These are phyloP conservation scores for Entelurus aequoreus DNA, from an alignment of 2,113 vertebrate genomes.

Conservation along the genomic window DNA sequence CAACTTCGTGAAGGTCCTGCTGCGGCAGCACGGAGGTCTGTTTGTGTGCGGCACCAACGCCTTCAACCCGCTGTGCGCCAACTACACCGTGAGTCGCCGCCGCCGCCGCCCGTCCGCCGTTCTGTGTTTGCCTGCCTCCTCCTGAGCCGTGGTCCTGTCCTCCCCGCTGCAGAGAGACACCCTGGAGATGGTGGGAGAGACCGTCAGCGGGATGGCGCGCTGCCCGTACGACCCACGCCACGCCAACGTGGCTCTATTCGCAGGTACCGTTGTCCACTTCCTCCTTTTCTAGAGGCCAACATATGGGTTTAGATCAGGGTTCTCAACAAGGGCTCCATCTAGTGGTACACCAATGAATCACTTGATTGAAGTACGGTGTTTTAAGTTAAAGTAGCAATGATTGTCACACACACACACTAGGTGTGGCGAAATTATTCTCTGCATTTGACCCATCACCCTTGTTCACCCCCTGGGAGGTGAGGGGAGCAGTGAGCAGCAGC, in stretches of 20 bases:
- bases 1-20: conserved; percentile 93
- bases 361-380: too few relatives aligned
- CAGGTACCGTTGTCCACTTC: conserved; percentile 69
- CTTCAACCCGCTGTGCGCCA: conserved; percentile 93
- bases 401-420: too few relatives aligned
- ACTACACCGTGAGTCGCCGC: conserved; percentile 87
- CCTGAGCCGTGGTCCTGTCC: conserved; percentile 1
- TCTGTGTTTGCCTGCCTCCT: conserved; percentile 24
- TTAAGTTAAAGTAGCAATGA: too few relatives aligned
- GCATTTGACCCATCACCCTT: too few relatives aligned
- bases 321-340: too few relatives aligned
- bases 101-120: conserved; percentile 8
- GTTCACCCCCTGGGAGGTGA: too few relatives aligned
- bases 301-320: conserved; percentile 1
- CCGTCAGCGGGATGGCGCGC: conserved; percentile 92
- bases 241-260: conserved; percentile 92
- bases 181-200: conserved; percentile 84
- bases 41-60: conserved; percentile 96
- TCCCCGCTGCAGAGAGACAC: conserved; percentile 80
- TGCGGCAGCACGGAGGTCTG: conserved; percentile 81
- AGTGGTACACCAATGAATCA: too few relatives aligned
- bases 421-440: too few relatives aligned
- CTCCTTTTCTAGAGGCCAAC: conserved; percentile 7
- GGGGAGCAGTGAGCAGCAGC: too few relatives aligned
- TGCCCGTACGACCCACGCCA: conserved; percentile 96